Percentiles rank a stretch among this genome's conserved stretches.
phyloP scores from a whole-genome alignment of 2,797 vertebrate genomes.

The Glossophaga mutica region DNA sequence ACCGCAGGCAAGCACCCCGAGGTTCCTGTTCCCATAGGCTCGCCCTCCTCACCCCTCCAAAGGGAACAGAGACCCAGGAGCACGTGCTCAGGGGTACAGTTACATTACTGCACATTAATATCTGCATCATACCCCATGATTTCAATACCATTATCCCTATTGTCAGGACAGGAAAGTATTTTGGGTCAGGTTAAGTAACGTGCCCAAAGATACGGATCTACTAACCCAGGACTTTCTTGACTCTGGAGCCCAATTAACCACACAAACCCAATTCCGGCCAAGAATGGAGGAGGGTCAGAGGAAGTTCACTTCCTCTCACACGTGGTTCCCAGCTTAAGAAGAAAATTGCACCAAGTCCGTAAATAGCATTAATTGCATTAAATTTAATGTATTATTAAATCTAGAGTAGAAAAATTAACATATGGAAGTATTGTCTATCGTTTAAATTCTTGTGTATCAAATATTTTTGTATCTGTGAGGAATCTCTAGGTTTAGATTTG shows the following conservation, averaged over 20 bases:
- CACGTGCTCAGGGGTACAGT: fast-evolving
- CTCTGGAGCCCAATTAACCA: background rate
- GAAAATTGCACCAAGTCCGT: background rate
- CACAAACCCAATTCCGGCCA: background rate
- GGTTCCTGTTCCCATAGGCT: background rate
- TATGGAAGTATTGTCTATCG: background rate
- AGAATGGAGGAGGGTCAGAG: background rate
- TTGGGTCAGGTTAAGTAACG: background rate
- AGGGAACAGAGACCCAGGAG: background rate
- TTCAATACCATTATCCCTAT: background rate
- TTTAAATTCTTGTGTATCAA: background rate
- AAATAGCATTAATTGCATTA: background rate
- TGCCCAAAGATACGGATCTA: background rate
- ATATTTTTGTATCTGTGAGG: background rate
- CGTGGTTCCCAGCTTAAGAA: background rate
- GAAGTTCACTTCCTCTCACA: background rate
- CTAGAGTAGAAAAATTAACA: background rate
- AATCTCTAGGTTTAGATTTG: background rate
- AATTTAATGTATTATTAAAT: background rate
- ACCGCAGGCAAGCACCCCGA: fast-evolving
- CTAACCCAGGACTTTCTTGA: background rate
- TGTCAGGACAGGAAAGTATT: background rate
- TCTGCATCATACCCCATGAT: background rate
- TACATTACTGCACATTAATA: background rate
- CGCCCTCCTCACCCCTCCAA: background rate